Evolutionary conservation across 2,888 invertebrate genomes (phyloP), one percentile per base, ranked within the genome.

Genomic region (Pantelozetes paolii): DNA sequence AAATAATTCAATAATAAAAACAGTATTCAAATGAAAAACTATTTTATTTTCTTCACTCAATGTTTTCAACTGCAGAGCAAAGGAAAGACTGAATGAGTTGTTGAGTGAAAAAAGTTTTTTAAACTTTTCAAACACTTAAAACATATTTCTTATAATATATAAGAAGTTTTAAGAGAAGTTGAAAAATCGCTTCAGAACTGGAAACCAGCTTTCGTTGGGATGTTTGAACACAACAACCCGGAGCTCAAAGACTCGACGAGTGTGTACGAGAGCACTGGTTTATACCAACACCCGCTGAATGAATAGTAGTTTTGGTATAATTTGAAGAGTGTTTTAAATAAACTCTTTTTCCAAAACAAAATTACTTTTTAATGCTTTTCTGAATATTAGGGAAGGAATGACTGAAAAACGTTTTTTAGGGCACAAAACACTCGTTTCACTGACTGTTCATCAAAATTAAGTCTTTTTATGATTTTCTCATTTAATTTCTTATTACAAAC

Each of bases 391-490:
- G 20, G 48, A 48, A 48, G 48, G 20, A 20, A 48, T 20, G 20
- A 20, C 48, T 48, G 48, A n/a, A n/a, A n/a, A n/a, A n/a, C n/a
- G n/a, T n/a, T 48, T 48, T 48, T 48, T 48, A 48, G 48, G 48
- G 20, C 48, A 48, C 48, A n/a, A 48, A 48, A 48, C 48, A 48
- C 48, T 48, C 2, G 48, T 48, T 48, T 48, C 20, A 1, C 20
- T 18, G 5, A n/a, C 20, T 48, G n/a, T 48, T 45, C 15, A 45
- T 2, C 48, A n/a, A 3, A 48, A n/a, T n/a, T n/a, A 48, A n/a
- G n/a, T 18, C n/a, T 5, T 45, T 9, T 45, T 5, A 48, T 48
- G 5, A 48, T 1, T 20, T 3, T 48, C 5, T 18, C 13, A 48
- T n/a, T 48, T 48, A 20, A n/a, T 48, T 48, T 48, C 48, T 20